Base-by-base conservation (phyloP, 2,797 vertebrate genomes). In the Allobates femoralis region DNA sequence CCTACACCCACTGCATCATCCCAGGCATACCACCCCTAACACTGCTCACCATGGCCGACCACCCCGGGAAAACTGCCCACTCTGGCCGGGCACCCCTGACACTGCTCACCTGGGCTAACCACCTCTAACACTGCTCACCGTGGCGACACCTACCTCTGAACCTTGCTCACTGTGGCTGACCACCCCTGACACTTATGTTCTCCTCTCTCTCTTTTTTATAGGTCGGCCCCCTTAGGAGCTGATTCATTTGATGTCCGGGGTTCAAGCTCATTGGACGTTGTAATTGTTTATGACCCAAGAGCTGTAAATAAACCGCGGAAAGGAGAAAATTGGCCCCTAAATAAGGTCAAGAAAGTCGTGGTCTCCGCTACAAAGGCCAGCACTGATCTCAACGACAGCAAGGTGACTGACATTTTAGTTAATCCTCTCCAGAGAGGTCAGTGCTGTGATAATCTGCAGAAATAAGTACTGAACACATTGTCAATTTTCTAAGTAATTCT, bases 241-340 rank as follows among this genome's bases (percentile, higher is more conserved):
- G 28, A 71, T 0, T 18, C 80, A 12, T 93, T 93, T 18, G 87
- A 92, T 0, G 89, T 85, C 0, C 90, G 90, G 37, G 89, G 85
- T 10, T 85, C 91, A 0, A 58, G 85, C 0, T 90, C 89, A 0
- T 50, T 92, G 34, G 84, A 88, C 64, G 75, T 93, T 55, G 89
- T 89, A 0, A 81, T 92, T 18, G 75, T 90, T 11, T 89, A 87
- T 0, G 83, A 89, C 0, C 83, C 67, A 0, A 85, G n/a, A 4
- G 79, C 30, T 0, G 0, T 89, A 60, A 88, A 89, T 62, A 2
- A 90, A 37, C 92, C 90, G 1, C 88, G 83, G 16, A 89, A 83
- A 0, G 90, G 89, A 5, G 0, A 30, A 0, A 89, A 89, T 16
- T 92, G 93, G 92, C 90, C 91, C 0, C 81, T 93, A 50, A 66